Evolutionary conservation across 2,888 invertebrate species (phyloP).

Genomic region (Cephus runcator): DNA sequence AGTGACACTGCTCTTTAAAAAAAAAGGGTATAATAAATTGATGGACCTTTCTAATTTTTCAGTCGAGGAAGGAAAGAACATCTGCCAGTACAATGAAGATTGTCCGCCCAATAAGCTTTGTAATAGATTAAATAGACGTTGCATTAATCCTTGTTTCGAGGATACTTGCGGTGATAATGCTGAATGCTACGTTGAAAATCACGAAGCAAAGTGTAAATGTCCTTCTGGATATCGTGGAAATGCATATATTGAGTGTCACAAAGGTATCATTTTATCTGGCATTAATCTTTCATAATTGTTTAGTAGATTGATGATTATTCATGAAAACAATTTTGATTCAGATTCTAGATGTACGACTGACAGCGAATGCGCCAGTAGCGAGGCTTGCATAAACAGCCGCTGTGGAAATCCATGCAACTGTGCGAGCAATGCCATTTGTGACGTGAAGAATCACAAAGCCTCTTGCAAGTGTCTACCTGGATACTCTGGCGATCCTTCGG

Average conservation of each 20-base stretch:
- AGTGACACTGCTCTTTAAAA: neutral
- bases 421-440: slow-evolving; percentile 83
- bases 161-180: slow-evolving; percentile 87
- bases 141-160: slow-evolving; percentile 83
- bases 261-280: slow-evolving; percentile 64
- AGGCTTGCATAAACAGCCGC: slow-evolving; percentile 82
- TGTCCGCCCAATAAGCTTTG: slow-evolving; percentile 88
- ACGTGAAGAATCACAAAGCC: slow-evolving; percentile 81
- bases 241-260: slow-evolving; percentile 78
- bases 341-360: slow-evolving; percentile 79
- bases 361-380: slow-evolving; percentile 77
- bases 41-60: slow-evolving; percentile 25
- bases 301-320: neutral
- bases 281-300: neutral
- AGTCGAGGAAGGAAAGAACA: slow-evolving; percentile 68
- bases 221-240: slow-evolving; percentile 80
- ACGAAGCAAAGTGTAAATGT: slow-evolving; percentile 82
- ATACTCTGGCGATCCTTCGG: slow-evolving; percentile 80
- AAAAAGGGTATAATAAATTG: neutral
- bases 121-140: slow-evolving; percentile 84
- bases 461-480: slow-evolving; percentile 86
- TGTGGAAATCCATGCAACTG: slow-evolving; percentile 84
- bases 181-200: slow-evolving; percentile 80
- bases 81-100: slow-evolving; percentile 91
- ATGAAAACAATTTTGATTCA: slow-evolving; percentile 35